Evolutionary conservation across 2,888 invertebrate species (phyloP).

Genomic region (Caenorhabditis virilis): DNA sequence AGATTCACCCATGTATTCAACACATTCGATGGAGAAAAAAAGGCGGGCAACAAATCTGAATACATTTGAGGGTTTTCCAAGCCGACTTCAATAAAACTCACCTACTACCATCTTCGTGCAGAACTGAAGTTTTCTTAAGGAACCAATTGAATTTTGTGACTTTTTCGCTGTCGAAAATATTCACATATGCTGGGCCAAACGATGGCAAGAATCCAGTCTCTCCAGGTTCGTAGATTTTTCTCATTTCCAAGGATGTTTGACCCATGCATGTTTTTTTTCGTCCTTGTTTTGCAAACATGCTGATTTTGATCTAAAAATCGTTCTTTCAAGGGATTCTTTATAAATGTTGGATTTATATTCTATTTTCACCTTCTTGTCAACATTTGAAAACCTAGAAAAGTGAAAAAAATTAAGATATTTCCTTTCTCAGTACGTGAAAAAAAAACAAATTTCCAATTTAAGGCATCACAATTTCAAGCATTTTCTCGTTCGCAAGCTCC

Average conservation of each 20-base stretch:
- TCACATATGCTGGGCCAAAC: constrained; percentile 58
- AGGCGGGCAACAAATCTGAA: constrained; percentile 49
- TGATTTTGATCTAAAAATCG: constrained; percentile 54
- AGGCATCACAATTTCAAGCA: no score
- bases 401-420: no score
- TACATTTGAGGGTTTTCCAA: no score
- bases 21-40: constrained; percentile 47
- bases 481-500: no score
- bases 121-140: constrained; percentile 18
- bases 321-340: no score
- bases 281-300: constrained; percentile 41
- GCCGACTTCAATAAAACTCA: no score
- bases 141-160: constrained; percentile 35
- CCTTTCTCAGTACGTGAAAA: no score
- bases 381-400: no score
- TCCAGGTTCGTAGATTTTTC: constrained; percentile 53
- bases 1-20: constrained; percentile 45
- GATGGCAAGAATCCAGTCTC: constrained; percentile 57
- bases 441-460: no score
- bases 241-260: constrained; percentile 40
- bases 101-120: constrained; percentile 38
- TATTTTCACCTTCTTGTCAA: no score
- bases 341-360: no score
- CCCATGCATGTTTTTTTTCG: constrained; percentile 27
- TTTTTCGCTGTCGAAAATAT: constrained; percentile 56